Percentiles rank a stretch among this genome's conserved stretches.
These are phyloP conservation scores for Philopedon plagiatum DNA, from an alignment of 2,888 invertebrate genomes.

Conservation along the genomic window DNA sequence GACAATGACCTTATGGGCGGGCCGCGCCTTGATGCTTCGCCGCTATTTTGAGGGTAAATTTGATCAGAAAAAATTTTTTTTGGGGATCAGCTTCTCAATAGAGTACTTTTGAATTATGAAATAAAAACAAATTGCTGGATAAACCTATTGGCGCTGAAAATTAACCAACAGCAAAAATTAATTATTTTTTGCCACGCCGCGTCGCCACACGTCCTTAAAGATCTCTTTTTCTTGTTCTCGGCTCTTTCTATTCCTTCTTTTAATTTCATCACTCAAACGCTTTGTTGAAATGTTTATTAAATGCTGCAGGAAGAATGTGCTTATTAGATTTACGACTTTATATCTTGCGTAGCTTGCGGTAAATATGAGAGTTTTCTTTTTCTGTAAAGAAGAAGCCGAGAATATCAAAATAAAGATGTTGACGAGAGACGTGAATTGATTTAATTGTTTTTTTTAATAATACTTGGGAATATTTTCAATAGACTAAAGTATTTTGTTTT, in stretches of 20 bases:
- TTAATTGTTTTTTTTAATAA: too few relatives aligned
- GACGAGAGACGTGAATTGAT: too few relatives aligned
- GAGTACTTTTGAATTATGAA: too few relatives aligned
- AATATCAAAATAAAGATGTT: not conserved
- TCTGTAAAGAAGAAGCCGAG: not conserved
- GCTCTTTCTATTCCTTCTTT: not conserved
- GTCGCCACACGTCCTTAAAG: not conserved
- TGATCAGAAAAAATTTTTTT: too few relatives aligned
- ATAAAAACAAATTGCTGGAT: too few relatives aligned
- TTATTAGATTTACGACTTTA: slow-evolving; percentile 44
- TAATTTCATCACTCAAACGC: slow-evolving; percentile 41
- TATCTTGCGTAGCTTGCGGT: slow-evolving; percentile 26
- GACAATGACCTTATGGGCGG: too few relatives aligned
- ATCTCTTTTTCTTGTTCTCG: not conserved
- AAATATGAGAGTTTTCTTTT: slow-evolving; percentile 23
- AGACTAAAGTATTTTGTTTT: too few relatives aligned
- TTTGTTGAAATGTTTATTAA: slow-evolving; percentile 50
- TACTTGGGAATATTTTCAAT: too few relatives aligned
- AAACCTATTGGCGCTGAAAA: too few relatives aligned
- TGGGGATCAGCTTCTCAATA: too few relatives aligned
- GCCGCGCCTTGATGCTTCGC: too few relatives aligned
- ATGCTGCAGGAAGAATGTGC: slow-evolving; percentile 39
- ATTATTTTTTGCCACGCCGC: not conserved
- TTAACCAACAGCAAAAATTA: not conserved
- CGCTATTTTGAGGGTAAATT: too few relatives aligned